Percentiles rank a stretch among this genome's conserved stretches.
Conservation (phyloP, 2,888 invertebrate genomes). For the Dasypogon diadema region DNA sequence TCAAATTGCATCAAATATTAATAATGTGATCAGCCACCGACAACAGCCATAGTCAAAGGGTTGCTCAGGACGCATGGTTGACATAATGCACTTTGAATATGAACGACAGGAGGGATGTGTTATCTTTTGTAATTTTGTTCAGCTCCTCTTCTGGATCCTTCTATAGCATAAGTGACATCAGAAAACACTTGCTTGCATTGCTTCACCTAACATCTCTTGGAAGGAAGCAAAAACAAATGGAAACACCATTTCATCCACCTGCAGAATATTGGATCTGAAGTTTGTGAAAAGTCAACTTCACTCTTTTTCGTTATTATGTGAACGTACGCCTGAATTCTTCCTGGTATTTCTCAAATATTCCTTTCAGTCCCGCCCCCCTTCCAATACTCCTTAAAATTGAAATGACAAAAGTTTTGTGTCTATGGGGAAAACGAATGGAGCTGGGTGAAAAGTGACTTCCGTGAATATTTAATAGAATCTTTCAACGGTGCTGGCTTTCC, state of each 20-base stretch:
- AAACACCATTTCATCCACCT: constrained; percentile 8
- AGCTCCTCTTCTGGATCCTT: neutral
- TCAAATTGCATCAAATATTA: constrained; percentile 39
- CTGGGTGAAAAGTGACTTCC: neutral
- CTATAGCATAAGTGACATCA: neutral
- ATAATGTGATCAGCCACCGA: neutral
- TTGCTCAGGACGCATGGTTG: neutral
- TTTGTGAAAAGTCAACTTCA: neutral
- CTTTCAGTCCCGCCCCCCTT: neutral
- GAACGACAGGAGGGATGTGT: neutral
- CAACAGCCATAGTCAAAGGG: neutral
- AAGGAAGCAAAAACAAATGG: neutral
- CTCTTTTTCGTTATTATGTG: neutral
- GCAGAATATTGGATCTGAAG: neutral
- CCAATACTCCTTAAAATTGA: neutral
- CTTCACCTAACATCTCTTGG: neutral
- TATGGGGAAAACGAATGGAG: neutral
- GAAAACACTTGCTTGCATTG: neutral
- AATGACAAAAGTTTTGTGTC: neutral
- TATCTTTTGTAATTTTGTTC: neutral
- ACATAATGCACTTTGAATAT: neutral
- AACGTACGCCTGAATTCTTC: too few species aligned
- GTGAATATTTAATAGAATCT: constrained; percentile 9
- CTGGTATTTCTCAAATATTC: neutral
- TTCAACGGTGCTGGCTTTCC: neutral